Conservation (phyloP, 2,113 vertebrate genomes). For the Gymnobelideus leadbeateri region DNA sequence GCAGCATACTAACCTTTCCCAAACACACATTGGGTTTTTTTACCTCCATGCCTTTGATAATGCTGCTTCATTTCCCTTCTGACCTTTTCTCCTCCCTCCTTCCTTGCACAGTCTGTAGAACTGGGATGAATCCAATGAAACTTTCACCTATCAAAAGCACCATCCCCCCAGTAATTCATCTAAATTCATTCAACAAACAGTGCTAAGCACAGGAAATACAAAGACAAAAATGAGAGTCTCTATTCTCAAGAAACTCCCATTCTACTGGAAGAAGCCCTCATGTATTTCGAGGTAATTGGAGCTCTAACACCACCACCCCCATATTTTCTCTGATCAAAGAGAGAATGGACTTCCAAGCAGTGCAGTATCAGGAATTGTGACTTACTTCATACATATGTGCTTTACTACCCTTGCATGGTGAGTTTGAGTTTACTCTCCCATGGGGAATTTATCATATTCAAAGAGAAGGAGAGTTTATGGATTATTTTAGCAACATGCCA, state of each 20-base stretch:
- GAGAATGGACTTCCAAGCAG: background rate
- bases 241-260: background rate
- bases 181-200: background rate
- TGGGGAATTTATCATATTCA: background rate
- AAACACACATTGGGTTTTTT: background rate
- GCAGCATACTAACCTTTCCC: background rate
- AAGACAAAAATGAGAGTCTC: background rate
- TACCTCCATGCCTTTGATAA: background rate
- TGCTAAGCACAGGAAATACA: background rate
- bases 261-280: background rate
- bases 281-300: background rate
- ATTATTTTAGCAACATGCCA: background rate
- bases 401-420: background rate
- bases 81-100: background rate
- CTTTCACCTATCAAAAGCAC: background rate
- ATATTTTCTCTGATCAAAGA: background rate
- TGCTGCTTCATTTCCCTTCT: background rate
- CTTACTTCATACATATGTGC: too few relatives aligned
- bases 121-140: background rate
- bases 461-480: background rate
- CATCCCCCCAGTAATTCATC: background rate
- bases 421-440: background rate
- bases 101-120: background rate
- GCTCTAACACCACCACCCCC: background rate
- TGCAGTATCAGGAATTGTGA: background rate